phyloP scores from a whole-genome alignment of 2,113 vertebrate genomes.

The Daboia siamensis region DNA sequence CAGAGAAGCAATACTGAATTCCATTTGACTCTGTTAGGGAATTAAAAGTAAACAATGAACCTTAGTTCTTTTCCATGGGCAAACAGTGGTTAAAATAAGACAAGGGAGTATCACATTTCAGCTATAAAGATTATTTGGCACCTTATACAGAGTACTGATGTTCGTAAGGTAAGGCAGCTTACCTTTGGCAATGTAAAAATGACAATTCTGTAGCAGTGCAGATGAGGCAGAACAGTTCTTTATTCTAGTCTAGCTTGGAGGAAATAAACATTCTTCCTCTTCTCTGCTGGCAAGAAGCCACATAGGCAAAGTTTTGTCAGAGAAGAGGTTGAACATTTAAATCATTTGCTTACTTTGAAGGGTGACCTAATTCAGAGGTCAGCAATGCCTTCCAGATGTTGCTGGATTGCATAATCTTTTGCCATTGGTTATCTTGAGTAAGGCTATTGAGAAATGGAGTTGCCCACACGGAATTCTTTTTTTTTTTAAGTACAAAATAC shows the following conservation, averaged over 20 bases:
- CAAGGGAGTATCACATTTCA: too few species aligned
- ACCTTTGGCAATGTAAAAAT: neutral
- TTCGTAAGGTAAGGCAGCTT: neutral
- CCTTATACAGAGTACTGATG: neutral
- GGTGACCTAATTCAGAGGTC: neutral
- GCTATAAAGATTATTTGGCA: neutral
- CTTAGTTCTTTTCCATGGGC: conserved; percentile 30
- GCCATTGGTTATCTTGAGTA: neutral
- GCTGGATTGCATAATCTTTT: neutral
- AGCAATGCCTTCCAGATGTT: neutral
- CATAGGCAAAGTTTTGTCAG: neutral
- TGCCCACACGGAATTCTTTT: neutral
- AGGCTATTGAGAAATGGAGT: neutral
- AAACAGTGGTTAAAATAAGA: neutral
- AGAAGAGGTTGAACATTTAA: neutral
- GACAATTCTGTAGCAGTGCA: neutral
- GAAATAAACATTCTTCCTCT: neutral
- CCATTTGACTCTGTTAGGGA: conserved; percentile 87
- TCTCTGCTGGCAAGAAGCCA: neutral
- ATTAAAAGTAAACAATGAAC: conserved; percentile 19
- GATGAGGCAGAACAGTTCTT: neutral
- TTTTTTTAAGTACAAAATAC: neutral
- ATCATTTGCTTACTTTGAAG: neutral
- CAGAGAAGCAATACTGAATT: conserved; percentile 82
- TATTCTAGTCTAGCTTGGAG: neutral